Conservation (phyloP, 2,113 vertebrate species). For the Centrocercus urophasianus region DNA sequence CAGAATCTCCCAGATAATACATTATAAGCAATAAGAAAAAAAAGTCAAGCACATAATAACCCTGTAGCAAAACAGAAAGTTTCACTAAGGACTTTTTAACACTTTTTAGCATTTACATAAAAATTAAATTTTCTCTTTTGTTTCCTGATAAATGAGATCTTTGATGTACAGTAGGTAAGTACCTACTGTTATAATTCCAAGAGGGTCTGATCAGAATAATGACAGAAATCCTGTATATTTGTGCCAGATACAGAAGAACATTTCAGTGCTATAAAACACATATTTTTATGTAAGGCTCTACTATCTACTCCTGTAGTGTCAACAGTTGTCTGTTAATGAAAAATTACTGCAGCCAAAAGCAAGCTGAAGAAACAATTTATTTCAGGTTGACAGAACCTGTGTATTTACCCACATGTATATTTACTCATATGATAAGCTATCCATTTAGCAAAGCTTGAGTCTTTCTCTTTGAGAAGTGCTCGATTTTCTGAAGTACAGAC, state of each 20-base stretch:
- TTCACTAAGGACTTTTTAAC: not conserved
- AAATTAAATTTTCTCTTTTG: slow-evolving; percentile 1
- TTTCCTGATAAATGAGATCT: slow-evolving; percentile 25
- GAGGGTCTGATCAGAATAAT: not conserved
- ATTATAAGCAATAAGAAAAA: slow-evolving; percentile 21
- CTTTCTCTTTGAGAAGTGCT: not conserved
- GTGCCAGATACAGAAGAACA: not conserved
- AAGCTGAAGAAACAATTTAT: not conserved
- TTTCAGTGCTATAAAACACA: not conserved
- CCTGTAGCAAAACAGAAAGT: not conserved
- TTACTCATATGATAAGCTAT: not conserved
- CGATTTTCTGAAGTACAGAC: not conserved
- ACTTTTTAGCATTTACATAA: slow-evolving; percentile 28
- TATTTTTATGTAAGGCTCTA: not conserved
- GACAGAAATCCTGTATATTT: not conserved
- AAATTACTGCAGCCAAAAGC: not conserved
- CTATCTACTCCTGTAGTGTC: not conserved
- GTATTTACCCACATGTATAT: not conserved
- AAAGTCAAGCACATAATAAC: not conserved
- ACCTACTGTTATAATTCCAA: not conserved
- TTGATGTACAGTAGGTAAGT: not conserved
- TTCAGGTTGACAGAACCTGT: not conserved
- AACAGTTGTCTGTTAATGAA: not conserved
- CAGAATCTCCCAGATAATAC: slow-evolving; percentile 3
- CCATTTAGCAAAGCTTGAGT: not conserved